A percentile compares a stretch with the other conserved stretches of the same genome.
Conservation (phyloP, 2,113 vertebrate species). For the Acrocephalus kingi region DNA sequence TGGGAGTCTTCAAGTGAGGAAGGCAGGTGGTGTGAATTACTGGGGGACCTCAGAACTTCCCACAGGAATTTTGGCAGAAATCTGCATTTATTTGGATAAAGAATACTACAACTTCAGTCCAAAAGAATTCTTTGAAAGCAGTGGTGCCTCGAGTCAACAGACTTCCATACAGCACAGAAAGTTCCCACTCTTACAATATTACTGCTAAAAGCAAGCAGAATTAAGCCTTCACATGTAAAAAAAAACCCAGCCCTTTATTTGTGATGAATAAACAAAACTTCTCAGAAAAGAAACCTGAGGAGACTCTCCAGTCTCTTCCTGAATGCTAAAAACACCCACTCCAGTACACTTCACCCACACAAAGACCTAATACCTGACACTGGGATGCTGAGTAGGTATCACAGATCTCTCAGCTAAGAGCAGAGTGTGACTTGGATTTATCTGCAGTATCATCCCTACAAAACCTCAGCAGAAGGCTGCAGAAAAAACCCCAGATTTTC, state of each 20-base stretch:
- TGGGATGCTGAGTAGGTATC: constrained; percentile 21
- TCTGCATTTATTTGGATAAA: background rate
- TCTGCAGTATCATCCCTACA: background rate
- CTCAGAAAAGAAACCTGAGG: background rate
- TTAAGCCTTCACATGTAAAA: background rate
- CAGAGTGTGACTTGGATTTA: background rate
- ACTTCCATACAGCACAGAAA: background rate
- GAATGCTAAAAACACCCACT: background rate
- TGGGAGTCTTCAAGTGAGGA: background rate
- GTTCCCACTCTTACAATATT: background rate
- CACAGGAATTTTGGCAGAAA: background rate
- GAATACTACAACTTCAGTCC: background rate
- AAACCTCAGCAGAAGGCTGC: background rate
- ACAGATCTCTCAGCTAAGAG: background rate
- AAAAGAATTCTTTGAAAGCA: background rate
- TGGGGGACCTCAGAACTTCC: background rate
- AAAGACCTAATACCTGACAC: constrained; percentile 5
- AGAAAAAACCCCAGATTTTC: background rate
- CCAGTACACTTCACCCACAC: constrained; percentile 14
- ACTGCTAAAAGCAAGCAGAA: background rate
- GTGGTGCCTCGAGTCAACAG: background rate
- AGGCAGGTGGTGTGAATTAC: background rate
- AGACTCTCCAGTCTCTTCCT: background rate
- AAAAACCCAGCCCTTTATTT: background rate
- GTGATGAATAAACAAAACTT: background rate